Evolutionary conservation across 2,797 vertebrate genomes (phyloP), one percentile per base, ranked within the genome.

Genomic region (Anabacerthia variegaticeps): DNA sequence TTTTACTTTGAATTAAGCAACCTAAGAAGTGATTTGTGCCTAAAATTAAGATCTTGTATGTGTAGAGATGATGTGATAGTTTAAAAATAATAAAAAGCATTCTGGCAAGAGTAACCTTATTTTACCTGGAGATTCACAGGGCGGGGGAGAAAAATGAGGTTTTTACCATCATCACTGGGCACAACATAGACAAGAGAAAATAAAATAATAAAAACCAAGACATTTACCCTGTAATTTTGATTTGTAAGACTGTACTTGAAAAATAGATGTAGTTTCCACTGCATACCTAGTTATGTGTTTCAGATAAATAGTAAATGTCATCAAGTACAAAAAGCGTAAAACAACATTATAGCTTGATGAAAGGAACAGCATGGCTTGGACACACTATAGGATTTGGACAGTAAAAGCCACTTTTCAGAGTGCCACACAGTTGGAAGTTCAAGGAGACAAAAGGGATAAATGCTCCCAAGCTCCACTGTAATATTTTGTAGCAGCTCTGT

Each of bases 371-470:
- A 62, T 20, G 74, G 2, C 28, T 83, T 80, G 67, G 27, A 58
- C 34, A 65, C 2, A 23, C 18, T 82, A 13, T 22, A 43, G 65
- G 17, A 91, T 58, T 46, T 39, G 12, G 48, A 66, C 26, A 65
- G 51, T 37, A 92, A 92, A 84, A 80, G 2, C 4, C 7, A 21
- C 44, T 88, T 85, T 78, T 63, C 61, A 76, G 32, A 63, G 15
- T 23, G 15, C 7, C 39, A 66, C 7, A 17, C 26, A 30, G 37
- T 7, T 88, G 59, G 80, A 87, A 77, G 72, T 74, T 94, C 81
- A 86, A 94, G 39, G 39, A 88, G 54, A 71, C 16, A 26, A 56
- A 36, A 95, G 51, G 69, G 39, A 92, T 37, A 89, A 95, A 91
- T 36, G 9, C 8, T 81, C 11, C 41, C 55, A 30, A 22, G 7